phyloP scores from a whole-genome alignment of 2,113 vertebrate species.

The Pollachius pollachius region DNA sequence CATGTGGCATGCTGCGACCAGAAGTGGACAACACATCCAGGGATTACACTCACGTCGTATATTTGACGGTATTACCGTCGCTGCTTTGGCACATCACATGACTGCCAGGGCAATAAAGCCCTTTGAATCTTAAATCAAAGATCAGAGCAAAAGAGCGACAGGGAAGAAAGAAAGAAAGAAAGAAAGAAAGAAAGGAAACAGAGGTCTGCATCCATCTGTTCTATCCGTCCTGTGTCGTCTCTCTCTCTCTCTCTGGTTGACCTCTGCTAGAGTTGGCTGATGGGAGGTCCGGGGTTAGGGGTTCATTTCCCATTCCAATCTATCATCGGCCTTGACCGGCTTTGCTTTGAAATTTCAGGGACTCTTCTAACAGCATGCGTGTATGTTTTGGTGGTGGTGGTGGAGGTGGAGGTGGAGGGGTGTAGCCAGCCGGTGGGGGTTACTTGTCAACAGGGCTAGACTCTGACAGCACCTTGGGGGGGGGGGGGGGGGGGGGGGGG shows the following conservation, averaged over 20 bases:
- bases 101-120: too few relatives aligned
- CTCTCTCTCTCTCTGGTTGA: conserved; percentile 34
- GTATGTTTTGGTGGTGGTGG: neutral
- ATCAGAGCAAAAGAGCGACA: too few relatives aligned
- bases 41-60: too few relatives aligned
- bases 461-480: conserved; percentile 4
- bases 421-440: neutral
- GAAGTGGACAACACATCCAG: too few relatives aligned
- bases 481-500: too few relatives aligned
- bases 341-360: conserved; percentile 59
- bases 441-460: conserved; percentile 22
- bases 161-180: conserved; percentile 22
- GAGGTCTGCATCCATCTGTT: conserved; percentile 72
- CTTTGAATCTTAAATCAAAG: too few relatives aligned
- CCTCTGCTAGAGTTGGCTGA: conserved; percentile 19
- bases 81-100: too few relatives aligned
- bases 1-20: too few relatives aligned
- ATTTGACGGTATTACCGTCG: too few relatives aligned
- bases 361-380: conserved; percentile 37
- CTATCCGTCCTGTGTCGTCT: conserved; percentile 39
- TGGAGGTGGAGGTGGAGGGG: neutral
- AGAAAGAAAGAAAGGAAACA: conserved; percentile 36
- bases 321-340: conserved; percentile 50
- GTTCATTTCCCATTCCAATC: conserved; percentile 46
- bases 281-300: conserved; percentile 5